Evolutionary conservation across 2,797 vertebrate species (phyloP).

Genomic region (Bradypodion ventrale): DNA sequence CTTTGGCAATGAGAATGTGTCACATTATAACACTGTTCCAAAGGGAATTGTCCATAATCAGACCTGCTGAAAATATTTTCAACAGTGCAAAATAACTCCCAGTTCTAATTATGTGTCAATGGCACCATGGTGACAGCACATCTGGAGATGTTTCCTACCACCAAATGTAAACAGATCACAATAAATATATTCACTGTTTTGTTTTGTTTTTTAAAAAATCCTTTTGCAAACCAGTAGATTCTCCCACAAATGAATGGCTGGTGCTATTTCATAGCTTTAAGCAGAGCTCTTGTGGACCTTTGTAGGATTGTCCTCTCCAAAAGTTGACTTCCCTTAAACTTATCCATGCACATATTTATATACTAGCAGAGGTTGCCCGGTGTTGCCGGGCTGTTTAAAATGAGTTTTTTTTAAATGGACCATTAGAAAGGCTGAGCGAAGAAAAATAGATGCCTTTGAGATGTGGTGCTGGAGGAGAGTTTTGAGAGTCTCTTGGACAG

Average conservation of each 20-base stretch:
- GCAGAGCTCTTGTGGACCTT: background rate
- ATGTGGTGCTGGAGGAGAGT: too few relatives aligned
- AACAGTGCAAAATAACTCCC: constrained; percentile 41
- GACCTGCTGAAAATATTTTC: constrained; percentile 55
- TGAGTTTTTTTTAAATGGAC: too few relatives aligned
- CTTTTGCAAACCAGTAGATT: constrained; percentile 21
- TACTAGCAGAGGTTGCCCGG: too few relatives aligned
- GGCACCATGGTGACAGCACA: constrained; percentile 40
- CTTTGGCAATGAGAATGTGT: constrained; percentile 58
- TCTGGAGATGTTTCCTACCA: constrained; percentile 44
- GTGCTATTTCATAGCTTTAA: constrained; percentile 23
- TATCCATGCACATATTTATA: background rate
- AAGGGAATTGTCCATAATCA: constrained; percentile 56
- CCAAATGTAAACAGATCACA: background rate
- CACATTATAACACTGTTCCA: constrained; percentile 58
- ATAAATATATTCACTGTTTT: constrained; percentile 17
- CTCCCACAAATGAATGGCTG: constrained; percentile 35
- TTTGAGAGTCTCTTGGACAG: too few relatives aligned
- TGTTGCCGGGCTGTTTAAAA: too few relatives aligned
- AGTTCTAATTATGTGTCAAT: constrained; percentile 60
- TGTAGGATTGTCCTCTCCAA: background rate
- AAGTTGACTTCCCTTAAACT: too few relatives aligned
- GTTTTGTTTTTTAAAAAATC: background rate
- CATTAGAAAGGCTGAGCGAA: too few relatives aligned
- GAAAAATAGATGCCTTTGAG: too few relatives aligned